A percentile compares a stretch with the other conserved stretches of the same genome.
These are phyloP conservation scores for Adineta ricciae DNA, from an alignment of 2,888 invertebrate genomes.

Conservation along the genomic window DNA sequence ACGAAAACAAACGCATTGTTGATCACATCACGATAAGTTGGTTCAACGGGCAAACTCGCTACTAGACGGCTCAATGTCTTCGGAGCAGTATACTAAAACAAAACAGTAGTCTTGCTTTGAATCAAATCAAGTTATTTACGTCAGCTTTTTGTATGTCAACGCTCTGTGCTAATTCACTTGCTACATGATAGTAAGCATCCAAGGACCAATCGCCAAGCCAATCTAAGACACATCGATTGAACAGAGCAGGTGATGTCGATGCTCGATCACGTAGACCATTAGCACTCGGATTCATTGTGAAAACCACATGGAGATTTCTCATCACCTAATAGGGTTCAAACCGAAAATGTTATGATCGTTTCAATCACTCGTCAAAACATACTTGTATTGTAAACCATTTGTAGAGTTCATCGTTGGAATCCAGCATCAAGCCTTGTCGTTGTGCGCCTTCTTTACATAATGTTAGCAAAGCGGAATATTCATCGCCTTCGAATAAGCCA, in stretches of 20 bases:
- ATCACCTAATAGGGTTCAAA: slow-evolving; percentile 56
- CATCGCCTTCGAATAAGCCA: slow-evolving; percentile 65
- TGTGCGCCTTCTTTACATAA: slow-evolving; percentile 99
- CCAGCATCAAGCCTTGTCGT: slow-evolving; percentile 90
- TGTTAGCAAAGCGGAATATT: slow-evolving; percentile 95
- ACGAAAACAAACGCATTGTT: slow-evolving; percentile 98
- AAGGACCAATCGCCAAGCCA: slow-evolving; percentile 99
- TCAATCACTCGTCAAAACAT: not conserved
- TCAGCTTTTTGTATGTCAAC: slow-evolving; percentile 62
- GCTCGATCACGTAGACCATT: slow-evolving; percentile 96
- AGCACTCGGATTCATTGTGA: slow-evolving; percentile 98
- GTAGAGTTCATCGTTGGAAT: slow-evolving; percentile 93
- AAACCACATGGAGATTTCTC: slow-evolving; percentile 96
- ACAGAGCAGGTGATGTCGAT: slow-evolving; percentile 93
- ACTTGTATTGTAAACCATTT: slow-evolving; percentile 89
- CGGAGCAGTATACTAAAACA: slow-evolving; percentile 40
- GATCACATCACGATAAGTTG: slow-evolving; percentile 81
- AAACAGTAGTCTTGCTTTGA: not conserved
- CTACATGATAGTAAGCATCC: slow-evolving; percentile 60
- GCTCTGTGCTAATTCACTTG: slow-evolving; percentile 86
- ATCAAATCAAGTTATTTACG: slow-evolving; percentile 43
- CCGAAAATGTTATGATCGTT: not conserved
- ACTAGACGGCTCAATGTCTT: slow-evolving; percentile 77
- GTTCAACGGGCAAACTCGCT: slow-evolving; percentile 51
- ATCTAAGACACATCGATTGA: slow-evolving; percentile 95